Percentiles rank a stretch among this genome's conserved stretches.
Conservation (phyloP, 2,113 vertebrate genomes). For the Phainopepla nitens region DNA sequence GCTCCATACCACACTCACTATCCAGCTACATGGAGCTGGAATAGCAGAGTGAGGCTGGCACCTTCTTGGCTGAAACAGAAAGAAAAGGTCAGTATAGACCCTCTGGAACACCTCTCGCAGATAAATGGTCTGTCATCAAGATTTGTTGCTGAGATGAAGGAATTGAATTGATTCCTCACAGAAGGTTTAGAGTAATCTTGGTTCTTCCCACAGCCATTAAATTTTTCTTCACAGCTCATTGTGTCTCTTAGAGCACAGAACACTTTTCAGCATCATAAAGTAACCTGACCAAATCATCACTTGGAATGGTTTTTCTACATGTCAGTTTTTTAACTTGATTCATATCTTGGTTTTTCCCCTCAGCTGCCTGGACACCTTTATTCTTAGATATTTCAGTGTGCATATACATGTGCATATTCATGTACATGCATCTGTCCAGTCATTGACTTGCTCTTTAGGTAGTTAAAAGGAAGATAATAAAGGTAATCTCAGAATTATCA, state of each 20-base stretch:
- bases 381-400: background rate
- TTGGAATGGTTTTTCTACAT: background rate
- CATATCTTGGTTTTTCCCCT: background rate
- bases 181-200: background rate
- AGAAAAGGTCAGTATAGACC: background rate
- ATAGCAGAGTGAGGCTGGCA: background rate
- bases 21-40: background rate
- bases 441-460: background rate
- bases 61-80: background rate
- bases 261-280: background rate
- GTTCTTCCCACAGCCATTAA: background rate
- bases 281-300: background rate
- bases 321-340: background rate
- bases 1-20: fast-evolving
- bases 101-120: fast-evolving
- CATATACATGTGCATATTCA: background rate
- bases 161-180: background rate
- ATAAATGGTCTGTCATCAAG: background rate
- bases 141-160: background rate
- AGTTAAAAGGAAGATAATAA: background rate
- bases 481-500: background rate
- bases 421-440: background rate
- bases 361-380: background rate
- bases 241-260: background rate
- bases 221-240: background rate